Percentiles rank a stretch among this genome's conserved stretches.
Evolutionary conservation across 2,113 vertebrate genomes (phyloP).

Genomic region (Planiliza haematocheilus): DNA sequence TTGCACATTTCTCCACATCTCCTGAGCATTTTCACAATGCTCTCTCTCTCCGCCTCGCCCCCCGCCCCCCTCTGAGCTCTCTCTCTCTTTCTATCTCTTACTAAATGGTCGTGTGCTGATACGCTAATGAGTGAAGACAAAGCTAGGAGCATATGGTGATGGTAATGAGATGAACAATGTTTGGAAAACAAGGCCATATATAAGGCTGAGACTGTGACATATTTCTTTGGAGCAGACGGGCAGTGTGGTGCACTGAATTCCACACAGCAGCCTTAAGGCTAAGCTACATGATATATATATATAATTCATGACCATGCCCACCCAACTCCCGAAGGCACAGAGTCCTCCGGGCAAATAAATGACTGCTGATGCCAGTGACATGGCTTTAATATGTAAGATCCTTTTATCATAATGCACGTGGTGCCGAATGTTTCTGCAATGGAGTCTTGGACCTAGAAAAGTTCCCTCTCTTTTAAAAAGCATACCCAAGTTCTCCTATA

Average conservation of each 20-base stretch:
- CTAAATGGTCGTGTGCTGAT: conserved; percentile 57
- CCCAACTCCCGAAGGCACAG: conserved; percentile 43
- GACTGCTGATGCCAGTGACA: conserved; percentile 26
- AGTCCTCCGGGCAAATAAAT: conserved; percentile 44
- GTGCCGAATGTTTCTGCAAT: no score
- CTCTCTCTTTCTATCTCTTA: conserved; percentile 31
- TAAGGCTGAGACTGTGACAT: conserved; percentile 56
- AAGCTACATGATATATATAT: conserved; percentile 52
- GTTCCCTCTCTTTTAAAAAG: no score
- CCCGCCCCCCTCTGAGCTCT: conserved; percentile 5
- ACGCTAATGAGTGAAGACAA: conserved; percentile 69
- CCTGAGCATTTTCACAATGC: background rate
- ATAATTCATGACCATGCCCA: conserved; percentile 57
- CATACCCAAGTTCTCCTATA: no score
- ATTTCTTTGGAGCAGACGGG: conserved; percentile 38
- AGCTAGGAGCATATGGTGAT: conserved; percentile 74
- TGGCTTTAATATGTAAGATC: conserved; percentile 29
- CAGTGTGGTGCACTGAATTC: conserved; percentile 26
- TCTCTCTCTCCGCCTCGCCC: no score
- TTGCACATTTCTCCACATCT: conserved; percentile 38
- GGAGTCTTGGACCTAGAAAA: no score
- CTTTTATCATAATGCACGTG: conserved; percentile 13
- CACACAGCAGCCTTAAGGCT: conserved; percentile 43
- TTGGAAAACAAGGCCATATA: conserved; percentile 71
- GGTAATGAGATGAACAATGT: conserved; percentile 75